Evolutionary conservation across 2,888 invertebrate species (phyloP).

Genomic region (Cetonia aurata): DNA sequence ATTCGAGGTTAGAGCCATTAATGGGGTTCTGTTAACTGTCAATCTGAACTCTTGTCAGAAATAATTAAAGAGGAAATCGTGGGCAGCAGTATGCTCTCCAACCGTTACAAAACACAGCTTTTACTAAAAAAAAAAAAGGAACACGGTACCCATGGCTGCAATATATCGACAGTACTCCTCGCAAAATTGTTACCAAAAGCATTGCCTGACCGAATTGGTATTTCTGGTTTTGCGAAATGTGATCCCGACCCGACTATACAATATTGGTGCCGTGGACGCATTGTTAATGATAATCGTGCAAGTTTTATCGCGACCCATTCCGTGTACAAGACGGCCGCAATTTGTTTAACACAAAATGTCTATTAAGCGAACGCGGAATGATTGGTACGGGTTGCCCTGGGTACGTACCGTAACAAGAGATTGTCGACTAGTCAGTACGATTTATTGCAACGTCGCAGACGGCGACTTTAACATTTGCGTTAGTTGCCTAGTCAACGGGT

Average conservation of each 20-base stretch:
- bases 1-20: constrained; percentile 18
- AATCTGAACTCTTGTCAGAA: constrained; percentile 9
- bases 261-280: constrained; percentile 1
- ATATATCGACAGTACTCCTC: not conserved
- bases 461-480: constrained; percentile 5
- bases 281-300: constrained; percentile 36
- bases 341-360: constrained; percentile 50
- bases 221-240: constrained; percentile 7
- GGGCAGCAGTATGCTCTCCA: constrained; percentile 17
- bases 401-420: not conserved
- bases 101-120: constrained; percentile 28
- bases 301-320: constrained; percentile 34
- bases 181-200: not conserved
- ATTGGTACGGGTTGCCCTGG: not conserved
- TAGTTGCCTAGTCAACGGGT: not conserved
- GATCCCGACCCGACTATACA: constrained; percentile 2
- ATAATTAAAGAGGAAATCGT: constrained; percentile 35
- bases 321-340: constrained; percentile 34
- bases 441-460: constrained; percentile 38
- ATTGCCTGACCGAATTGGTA: not conserved
- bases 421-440: too few relatives aligned
- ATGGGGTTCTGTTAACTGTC: constrained; percentile 28
- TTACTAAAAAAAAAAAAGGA: constrained; percentile 19
- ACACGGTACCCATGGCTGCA: not conserved
- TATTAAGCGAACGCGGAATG: constrained; percentile 41